Conservation (phyloP, 2,113 vertebrate genomes). For the Percina caprodes region DNA sequence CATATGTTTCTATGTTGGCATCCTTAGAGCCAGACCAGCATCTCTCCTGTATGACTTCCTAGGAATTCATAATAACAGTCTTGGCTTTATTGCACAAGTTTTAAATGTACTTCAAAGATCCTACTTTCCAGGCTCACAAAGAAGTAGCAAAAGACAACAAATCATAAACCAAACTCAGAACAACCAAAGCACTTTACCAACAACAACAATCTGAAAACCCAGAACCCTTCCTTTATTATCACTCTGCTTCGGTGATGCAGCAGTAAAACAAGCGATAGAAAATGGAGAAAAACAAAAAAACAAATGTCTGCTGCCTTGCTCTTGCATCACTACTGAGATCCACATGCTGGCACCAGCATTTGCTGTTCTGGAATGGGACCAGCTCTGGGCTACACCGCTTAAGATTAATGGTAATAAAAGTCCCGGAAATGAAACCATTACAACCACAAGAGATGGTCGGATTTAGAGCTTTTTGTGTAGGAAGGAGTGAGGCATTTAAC, state of each 20-base stretch:
- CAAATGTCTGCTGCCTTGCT: slow-evolving; percentile 39
- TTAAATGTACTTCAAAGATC: not conserved
- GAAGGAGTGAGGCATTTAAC: slow-evolving; percentile 30
- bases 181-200: not conserved
- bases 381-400: slow-evolving; percentile 52
- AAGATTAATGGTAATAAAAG: slow-evolving; percentile 66
- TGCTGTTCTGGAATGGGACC: slow-evolving; percentile 43
- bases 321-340: slow-evolving; percentile 69
- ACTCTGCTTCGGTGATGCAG: not conserved
- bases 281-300: slow-evolving; percentile 46
- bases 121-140: not conserved
- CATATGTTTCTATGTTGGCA: not conserved
- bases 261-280: slow-evolving; percentile 23
- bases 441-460: slow-evolving; percentile 38
- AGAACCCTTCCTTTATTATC: slow-evolving; percentile 27
- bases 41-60: not conserved
- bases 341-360: slow-evolving; percentile 67
- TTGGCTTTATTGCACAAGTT: slow-evolving; percentile 14
- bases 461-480: slow-evolving; percentile 16
- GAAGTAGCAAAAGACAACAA: not conserved
- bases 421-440: slow-evolving; percentile 59
- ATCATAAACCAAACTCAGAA: not conserved
- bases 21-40: not conserved
- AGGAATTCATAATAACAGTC: slow-evolving; percentile 26
- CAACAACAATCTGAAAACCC: slow-evolving; percentile 13